Conservation (phyloP, 2,888 invertebrate genomes). For the Brachyptera risi region DNA sequence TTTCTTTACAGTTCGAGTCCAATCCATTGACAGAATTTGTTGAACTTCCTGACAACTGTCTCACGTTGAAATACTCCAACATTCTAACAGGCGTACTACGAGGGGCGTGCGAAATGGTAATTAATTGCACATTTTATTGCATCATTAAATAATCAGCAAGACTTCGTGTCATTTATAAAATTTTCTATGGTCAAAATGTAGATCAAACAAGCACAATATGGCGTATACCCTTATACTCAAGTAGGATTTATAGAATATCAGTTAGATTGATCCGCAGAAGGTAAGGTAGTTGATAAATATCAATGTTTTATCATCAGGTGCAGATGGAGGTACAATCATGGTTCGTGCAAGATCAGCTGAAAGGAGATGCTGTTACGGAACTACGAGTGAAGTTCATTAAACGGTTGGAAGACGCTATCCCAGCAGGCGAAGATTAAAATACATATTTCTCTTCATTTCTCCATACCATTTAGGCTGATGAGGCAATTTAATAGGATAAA, state of each 20-base stretch:
- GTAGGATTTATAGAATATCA: no score
- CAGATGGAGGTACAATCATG: conserved; percentile 93
- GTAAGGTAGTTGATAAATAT: no score
- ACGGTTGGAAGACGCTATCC: conserved; percentile 94
- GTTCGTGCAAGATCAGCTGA: conserved; percentile 93
- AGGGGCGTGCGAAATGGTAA: conserved; percentile 96
- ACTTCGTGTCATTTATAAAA: no score
- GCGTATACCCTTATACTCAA: no score
- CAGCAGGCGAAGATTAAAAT: conserved; percentile 92
- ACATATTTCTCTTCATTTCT: background rate
- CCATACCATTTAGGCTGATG: no score
- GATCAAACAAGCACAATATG: no score
- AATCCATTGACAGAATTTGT: conserved; percentile 98
- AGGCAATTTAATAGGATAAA: no score
- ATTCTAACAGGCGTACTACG: conserved; percentile 87
- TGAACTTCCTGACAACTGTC: conserved; percentile 82
- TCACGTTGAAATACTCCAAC: conserved; percentile 84
- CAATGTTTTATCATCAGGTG: conserved; percentile 47
- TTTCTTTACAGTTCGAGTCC: conserved; percentile 89
- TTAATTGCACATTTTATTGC: background rate
- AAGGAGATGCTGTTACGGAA: conserved; percentile 92
- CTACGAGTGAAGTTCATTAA: conserved; percentile 91
- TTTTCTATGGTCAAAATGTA: no score
- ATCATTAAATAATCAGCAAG: no score
- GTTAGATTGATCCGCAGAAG: no score